Base-by-base conservation (phyloP, 2,888 invertebrate species). In the Nineta flava region DNA sequence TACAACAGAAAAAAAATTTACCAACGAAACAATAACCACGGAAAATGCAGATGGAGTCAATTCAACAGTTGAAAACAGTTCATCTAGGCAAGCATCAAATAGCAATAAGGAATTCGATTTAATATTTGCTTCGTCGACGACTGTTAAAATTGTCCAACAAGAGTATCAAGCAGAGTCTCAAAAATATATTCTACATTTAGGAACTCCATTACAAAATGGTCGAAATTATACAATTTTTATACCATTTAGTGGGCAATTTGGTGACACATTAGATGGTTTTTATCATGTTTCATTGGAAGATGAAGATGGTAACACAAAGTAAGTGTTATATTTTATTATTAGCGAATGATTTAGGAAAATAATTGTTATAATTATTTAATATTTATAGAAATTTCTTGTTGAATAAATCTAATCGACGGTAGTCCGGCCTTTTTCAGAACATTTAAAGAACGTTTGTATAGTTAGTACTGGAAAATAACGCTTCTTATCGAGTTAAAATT, bases 181-280 rank as follows among this genome's bases (percentile, higher is more conserved):
- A 49, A 67, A 66, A 54, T 57, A 70, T 17, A 61, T 59, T 21
- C 65, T 70, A 38, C 63, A 63, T 46, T 53, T 63, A 41, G 70
- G 63, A 15, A 61, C 70, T 4, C 55, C 65, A 0, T 61, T 78
- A 19, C 66, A 69, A 56, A 61, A 67, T 5, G 62, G 68, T 32
- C 66, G 71, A 9, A 73, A 73, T 58, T 80, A 79, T 53, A 73
- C 70, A 1, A 59, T 80, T 19, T 69, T 74, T 55, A 59, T 79
- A 10, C 67, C 72, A 2, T 79, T 75, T 58, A 60, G 62, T 10
- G 79, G 78, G 10, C 61, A 58, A 16, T 73, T 80, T 19, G 72
- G 73, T n/a, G 74, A 79, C 57, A 70, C 76, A 2, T 63, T 79
- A 52, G 72, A 70, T 46, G 85, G 85, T 47, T 79, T 85, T 60